These are phyloP conservation scores for Gnathonemus echidnorhynchus DNA, from an alignment of 2,113 vertebrate genomes.

Conservation along the genomic window DNA sequence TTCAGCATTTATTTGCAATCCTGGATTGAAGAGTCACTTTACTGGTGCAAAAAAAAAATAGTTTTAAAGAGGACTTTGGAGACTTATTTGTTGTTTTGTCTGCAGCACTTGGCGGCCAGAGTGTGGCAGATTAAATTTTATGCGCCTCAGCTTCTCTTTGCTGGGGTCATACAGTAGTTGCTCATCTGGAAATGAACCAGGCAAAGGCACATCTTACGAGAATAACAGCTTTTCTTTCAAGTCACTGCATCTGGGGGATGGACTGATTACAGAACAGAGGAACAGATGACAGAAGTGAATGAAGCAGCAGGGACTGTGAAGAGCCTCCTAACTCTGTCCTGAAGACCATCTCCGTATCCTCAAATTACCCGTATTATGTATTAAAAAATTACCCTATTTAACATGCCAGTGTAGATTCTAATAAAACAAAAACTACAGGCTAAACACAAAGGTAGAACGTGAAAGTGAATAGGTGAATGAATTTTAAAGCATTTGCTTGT, in stretches of 20 bases:
- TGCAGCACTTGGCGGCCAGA: not conserved
- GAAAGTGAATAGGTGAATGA: not conserved
- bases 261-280: slow-evolving; percentile 55
- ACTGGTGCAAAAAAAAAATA: not conserved
- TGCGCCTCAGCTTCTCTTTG: not conserved
- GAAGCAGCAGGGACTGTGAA: slow-evolving; percentile 52
- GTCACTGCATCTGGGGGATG: slow-evolving; percentile 64
- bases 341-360: not conserved
- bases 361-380: not conserved
- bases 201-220: slow-evolving; percentile 61
- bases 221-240: slow-evolving; percentile 68
- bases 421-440: not conserved
- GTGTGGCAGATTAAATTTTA: not conserved
- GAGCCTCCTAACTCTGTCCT: slow-evolving; percentile 26
- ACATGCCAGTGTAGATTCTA: not conserved
- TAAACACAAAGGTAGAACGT: not conserved
- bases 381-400: not conserved
- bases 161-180: slow-evolving; percentile 56
- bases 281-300: slow-evolving; percentile 59
- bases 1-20: not conserved
- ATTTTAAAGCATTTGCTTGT: not conserved
- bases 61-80: not conserved
- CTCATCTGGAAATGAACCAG: slow-evolving; percentile 57
- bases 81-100: not conserved
- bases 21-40: not conserved